phyloP scores from a whole-genome alignment of 1,140 invertebrate species.

The Apis laboriosa region DNA sequence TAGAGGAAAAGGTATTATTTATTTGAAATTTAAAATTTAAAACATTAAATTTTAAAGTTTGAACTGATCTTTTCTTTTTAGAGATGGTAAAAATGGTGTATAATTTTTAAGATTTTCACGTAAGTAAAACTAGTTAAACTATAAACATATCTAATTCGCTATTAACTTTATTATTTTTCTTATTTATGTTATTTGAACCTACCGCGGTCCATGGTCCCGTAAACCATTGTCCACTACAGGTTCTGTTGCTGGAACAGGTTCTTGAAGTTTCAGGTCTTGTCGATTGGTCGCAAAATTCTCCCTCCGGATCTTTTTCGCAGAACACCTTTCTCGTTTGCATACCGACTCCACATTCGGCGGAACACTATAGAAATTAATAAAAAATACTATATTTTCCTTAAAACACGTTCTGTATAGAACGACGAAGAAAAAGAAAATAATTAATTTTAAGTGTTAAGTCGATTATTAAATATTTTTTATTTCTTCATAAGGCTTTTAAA shows the following conservation, averaged over 20 bases:
- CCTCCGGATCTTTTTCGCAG: slow-evolving; percentile 73
- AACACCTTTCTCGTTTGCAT: slow-evolving; percentile 81
- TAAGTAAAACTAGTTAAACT: no score
- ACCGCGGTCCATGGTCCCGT: slow-evolving; percentile 85
- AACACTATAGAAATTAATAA: slow-evolving; percentile 59
- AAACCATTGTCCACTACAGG: slow-evolving; percentile 87
- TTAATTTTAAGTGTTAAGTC: not conserved
- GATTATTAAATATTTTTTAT: no score
- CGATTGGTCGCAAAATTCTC: slow-evolving; percentile 78
- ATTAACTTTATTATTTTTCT: slow-evolving; percentile 66
- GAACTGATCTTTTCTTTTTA: not conserved
- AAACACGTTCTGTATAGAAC: not conserved
- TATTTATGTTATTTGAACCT: slow-evolving; percentile 76
- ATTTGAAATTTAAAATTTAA: not conserved
- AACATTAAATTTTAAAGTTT: not conserved
- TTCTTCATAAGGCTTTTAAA: no score
- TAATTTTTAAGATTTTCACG: not conserved
- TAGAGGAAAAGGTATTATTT: slow-evolving; percentile 68
- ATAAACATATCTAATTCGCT: not conserved
- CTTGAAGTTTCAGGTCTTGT: slow-evolving; percentile 83
- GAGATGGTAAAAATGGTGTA: not conserved
- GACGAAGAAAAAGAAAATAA: not conserved
- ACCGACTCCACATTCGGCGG: slow-evolving; percentile 68
- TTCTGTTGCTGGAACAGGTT: slow-evolving; percentile 83
- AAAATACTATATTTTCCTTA: no score